These are phyloP conservation scores for Bubo bubo DNA, from an alignment of 2,113 vertebrate genomes.

Conservation along the genomic window DNA sequence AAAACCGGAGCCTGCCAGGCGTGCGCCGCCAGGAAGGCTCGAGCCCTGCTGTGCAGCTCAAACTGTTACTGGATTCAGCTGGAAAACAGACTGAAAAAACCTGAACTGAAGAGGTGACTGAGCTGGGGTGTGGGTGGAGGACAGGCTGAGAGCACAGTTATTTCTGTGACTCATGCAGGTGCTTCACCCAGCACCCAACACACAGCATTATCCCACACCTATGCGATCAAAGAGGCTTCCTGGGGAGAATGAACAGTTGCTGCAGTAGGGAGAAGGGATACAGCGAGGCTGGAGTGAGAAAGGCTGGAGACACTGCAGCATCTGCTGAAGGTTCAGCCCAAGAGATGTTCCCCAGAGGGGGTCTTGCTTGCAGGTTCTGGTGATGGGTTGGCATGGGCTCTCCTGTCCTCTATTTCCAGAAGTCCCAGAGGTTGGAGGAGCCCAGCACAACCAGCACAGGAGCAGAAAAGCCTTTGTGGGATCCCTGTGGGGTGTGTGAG, in stretches of 20 bases:
- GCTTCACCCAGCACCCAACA: not conserved
- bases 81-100: not conserved
- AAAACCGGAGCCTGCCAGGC: not conserved
- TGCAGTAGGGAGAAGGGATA: not conserved
- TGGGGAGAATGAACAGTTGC: not conserved
- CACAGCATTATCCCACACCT: fast-evolving
- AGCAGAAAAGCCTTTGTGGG: not conserved
- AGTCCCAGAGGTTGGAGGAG: not conserved
- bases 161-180: not conserved
- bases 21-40: fast-evolving
- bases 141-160: not conserved
- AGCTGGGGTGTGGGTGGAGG: not conserved
- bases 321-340: not conserved
- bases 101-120: not conserved
- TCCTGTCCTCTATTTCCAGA: not conserved
- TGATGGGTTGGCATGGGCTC: not conserved
- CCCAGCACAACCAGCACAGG: fast-evolving
- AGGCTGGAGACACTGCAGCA: not conserved
- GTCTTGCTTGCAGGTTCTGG: not conserved
- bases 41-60: not conserved
- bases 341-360: not conserved
- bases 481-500: not conserved
- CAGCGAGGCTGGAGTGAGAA: not conserved
- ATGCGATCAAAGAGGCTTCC: not conserved
- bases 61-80: not conserved